Evolutionary conservation across 92 coral and sea anemone genomes (phyloP).

Genomic region (Porites evermanni): DNA sequence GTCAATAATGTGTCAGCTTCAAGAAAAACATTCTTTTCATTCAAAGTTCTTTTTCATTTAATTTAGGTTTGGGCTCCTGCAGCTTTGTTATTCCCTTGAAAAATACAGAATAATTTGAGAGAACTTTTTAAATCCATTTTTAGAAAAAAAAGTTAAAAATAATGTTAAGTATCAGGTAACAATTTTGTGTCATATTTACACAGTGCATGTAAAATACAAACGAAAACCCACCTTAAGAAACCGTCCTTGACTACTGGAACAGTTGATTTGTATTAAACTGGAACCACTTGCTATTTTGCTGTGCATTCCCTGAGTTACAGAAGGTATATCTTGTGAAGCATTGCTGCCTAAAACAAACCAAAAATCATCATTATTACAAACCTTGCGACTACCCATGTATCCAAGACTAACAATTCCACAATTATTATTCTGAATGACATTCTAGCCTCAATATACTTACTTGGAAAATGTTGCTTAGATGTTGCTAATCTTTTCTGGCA

Average conservation of each 20-base stretch:
- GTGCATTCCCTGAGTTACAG: constrained; percentile 82
- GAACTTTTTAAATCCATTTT: too few species aligned
- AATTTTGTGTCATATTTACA: too few species aligned
- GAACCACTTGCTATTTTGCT: constrained; percentile 96
- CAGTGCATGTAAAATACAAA: neutral
- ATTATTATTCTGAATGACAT: too few species aligned
- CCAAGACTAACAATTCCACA: too few species aligned
- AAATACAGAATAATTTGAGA: too few species aligned
- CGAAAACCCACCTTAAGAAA: constrained; percentile 77
- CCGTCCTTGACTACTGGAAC: constrained; percentile 84
- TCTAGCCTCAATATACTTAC: constrained; percentile 6
- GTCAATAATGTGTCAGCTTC: too few species aligned
- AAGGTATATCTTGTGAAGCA: constrained; percentile 50
- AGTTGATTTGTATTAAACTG: constrained; percentile 77
- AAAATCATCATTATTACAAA: neutral
- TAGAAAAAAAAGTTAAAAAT: too few species aligned
- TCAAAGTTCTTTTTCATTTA: too few species aligned
- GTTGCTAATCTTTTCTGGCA: constrained; percentile 67
- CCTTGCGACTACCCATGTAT: neutral
- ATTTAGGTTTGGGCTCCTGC: too few species aligned
- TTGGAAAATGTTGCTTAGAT: constrained; percentile 29
- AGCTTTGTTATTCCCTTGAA: too few species aligned
- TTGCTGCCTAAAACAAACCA: constrained; percentile 30
- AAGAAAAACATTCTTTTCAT: too few species aligned
- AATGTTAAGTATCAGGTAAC: too few species aligned